Evolutionary conservation across 2,888 invertebrate genomes (phyloP), one percentile per base, ranked within the genome.

Genomic region (Pseudococcus viburni): DNA sequence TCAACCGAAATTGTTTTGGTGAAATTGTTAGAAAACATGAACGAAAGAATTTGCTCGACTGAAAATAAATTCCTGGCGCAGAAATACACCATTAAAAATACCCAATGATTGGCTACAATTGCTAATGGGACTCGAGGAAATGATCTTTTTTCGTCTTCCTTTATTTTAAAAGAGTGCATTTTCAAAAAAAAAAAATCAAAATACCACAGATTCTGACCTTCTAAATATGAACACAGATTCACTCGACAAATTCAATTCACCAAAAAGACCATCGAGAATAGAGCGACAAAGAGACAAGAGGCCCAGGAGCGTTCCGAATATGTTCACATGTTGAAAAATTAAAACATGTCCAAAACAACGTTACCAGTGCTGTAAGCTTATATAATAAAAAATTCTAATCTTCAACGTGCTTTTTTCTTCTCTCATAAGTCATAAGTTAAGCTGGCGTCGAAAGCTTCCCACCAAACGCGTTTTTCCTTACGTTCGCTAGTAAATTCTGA

Each of bases 341-440:
- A 73, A 73, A 73, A 73, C 73, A 73, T 73, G 73, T 12, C 73
- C 73, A 33, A 73, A 73, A 26, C 33, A 12, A 19, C 33, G 39
- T 73, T 83, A 83, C 42, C 26, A 15, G 26, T 33, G 12, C 33
- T 42, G 39, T 83, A 83, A 26, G 73, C 73, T 73, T 83, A 42
- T 42, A 42, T 42, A 83, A 83, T 83, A 46, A 83, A 83, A 83
- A 83, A 83, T 83, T 83, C 80, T 83, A 83, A 83, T 83, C 80
- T 46, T 42, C 80, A 26, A 83, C 80, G 46, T 46, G 80, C 22
- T 83, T 77, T 77, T 77, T 83, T 83, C 46, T 83, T 83, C 46
- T 83, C 80, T 83, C 80, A 83, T 83, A 83, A 83, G 80, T 83
- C 80, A 83, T 83, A 83, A 83, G 19, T 83, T 83, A 83, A 83